Conservation (phyloP, 1,140 invertebrate species). For the Drosophila lacertosa region DNA sequence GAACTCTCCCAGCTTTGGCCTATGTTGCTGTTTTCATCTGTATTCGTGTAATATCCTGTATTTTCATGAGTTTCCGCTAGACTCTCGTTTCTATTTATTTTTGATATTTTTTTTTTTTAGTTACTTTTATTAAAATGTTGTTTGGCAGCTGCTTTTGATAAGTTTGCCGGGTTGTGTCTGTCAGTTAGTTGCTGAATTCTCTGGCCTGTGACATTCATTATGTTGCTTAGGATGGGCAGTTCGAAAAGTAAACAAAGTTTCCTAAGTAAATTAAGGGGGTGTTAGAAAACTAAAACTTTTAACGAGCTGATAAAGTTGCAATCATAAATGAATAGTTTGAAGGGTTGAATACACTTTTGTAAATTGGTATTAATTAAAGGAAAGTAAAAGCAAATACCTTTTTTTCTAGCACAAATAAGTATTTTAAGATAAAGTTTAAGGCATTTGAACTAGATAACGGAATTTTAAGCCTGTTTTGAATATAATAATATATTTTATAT, state of each 20-base stretch:
- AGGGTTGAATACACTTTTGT: no score
- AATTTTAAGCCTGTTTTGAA: no score
- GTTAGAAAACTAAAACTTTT: no score
- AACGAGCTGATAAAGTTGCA: no score
- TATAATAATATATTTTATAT: no score
- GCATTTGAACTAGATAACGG: no score
- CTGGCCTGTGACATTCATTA: background rate
- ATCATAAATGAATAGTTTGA: no score
- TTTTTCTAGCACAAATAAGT: no score
- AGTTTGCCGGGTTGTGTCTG: slow-evolving; percentile 16
- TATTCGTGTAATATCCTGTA: slow-evolving; percentile 77
- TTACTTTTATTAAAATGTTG: slow-evolving; percentile 27
- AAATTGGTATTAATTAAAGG: no score
- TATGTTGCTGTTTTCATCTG: slow-evolving; percentile 35
- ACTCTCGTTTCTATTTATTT: slow-evolving; percentile 25
- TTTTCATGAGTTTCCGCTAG: slow-evolving; percentile 72
- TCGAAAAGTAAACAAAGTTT: slow-evolving; percentile 15
- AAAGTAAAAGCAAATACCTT: no score
- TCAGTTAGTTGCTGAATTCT: slow-evolving; percentile 4
- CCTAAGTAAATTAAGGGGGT: background rate
- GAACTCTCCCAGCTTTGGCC: slow-evolving; percentile 11
- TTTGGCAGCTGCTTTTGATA: slow-evolving; percentile 20
- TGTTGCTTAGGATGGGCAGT: slow-evolving; percentile 13
- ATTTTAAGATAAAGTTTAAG: no score
- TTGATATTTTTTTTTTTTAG: slow-evolving; percentile 1